Evolutionary conservation across 2,888 invertebrate species (phyloP), one percentile per base, ranked within the genome.

Genomic region (Hyposoter dolosus): DNA sequence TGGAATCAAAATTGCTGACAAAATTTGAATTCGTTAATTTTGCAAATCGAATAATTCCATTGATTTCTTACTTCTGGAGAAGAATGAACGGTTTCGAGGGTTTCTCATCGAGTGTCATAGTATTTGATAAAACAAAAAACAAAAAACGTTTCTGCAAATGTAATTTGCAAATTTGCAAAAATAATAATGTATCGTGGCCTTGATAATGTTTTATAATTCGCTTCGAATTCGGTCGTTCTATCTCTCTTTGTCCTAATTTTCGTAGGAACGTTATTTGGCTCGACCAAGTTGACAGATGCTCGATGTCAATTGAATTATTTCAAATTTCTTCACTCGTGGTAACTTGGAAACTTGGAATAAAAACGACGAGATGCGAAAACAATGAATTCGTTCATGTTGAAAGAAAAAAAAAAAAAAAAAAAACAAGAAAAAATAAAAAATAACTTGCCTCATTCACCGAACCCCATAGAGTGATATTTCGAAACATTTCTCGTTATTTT

Each of bases 371-470:
- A 47, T 17, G 47, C 45, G 10, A 50, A 50, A 50, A 50, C 50
- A 50, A n/a, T 50, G 3, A 50, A 17, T 53, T 9, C 19, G 7
- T 53, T 19, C 1, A 10, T 19, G 53, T 19, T 53, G 53, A 19
- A 56, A 47, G 7, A 32, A 17, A 23, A 23, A 23, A 69, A 23
- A 47, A 15, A 32, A 17, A 47, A 15, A 32, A 17, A 23, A 23
- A 23, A 69, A 23, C 1, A 12, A 28, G 23, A 23, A 19, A 45
- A 28, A 65, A 23, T n/a, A n/a, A 28, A 50, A 50, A 47, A 45
- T 12, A 72, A 50, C 69, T 77, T 43, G 71, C 53, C 40, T 66
- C 60, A 69, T 40, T 69, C 32, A 76, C 43, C 68, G 74, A 79
- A 68, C 50, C 53, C 50, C 75, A 45, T 47, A 63, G 19, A 65